Conservation (phyloP, 2,113 vertebrate species). For the Otolemur garnettii region DNA sequence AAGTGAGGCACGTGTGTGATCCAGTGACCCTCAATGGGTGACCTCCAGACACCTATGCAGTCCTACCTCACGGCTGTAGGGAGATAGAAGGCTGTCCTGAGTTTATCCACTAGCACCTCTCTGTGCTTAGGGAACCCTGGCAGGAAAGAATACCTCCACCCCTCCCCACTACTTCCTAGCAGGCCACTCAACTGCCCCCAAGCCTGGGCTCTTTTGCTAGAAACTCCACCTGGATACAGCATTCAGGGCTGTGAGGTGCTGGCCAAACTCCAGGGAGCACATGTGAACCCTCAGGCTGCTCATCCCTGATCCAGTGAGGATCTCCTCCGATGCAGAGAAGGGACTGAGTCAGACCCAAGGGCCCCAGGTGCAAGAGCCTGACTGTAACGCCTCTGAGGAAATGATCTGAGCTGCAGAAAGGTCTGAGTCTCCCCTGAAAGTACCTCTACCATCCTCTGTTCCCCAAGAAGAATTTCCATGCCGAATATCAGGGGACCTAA, state of each 20-base stretch:
- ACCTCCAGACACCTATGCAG: accelerated
- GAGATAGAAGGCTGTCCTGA: background rate
- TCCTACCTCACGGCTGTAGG: background rate
- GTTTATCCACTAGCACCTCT: background rate
- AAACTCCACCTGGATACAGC: background rate
- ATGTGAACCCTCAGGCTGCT: background rate
- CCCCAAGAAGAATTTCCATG: background rate
- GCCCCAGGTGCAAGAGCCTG: background rate
- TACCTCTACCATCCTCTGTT: background rate
- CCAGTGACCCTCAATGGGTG: accelerated
- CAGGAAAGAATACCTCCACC: background rate
- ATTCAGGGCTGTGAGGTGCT: background rate
- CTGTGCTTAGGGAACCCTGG: background rate
- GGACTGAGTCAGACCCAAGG: background rate
- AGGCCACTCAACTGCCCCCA: background rate
- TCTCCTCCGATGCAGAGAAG: background rate
- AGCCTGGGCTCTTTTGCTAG: background rate
- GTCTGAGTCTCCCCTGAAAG: background rate
- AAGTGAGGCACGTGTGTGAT: background rate
- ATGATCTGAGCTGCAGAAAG: background rate
- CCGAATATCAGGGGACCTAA: background rate
- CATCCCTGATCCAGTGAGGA: background rate
- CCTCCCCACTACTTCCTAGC: background rate
- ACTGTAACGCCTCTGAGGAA: background rate
- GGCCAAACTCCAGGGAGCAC: background rate